These are phyloP conservation scores for Acinonyx jubatus DNA, from an alignment of 2,113 vertebrate genomes.

Conservation along the genomic window DNA sequence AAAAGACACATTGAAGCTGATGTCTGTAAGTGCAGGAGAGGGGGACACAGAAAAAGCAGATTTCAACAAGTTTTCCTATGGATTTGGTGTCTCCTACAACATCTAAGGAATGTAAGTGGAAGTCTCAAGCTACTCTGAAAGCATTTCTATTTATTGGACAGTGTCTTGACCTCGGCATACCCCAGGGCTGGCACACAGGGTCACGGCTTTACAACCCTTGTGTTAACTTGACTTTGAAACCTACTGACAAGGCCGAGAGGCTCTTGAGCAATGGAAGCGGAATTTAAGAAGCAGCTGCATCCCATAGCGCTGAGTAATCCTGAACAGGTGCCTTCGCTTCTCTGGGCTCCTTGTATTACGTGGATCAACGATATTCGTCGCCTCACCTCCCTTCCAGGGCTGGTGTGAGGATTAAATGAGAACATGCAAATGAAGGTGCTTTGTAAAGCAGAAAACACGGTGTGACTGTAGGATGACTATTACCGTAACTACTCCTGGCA, in stretches of 20 bases:
- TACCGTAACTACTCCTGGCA: slow-evolving; percentile 38
- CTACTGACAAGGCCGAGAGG: background rate
- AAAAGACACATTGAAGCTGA: background rate
- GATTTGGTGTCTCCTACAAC: background rate
- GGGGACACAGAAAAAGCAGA: background rate
- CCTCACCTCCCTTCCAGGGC: background rate
- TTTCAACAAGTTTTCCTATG: background rate
- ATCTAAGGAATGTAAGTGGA: background rate
- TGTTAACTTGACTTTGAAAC: background rate
- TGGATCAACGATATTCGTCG: background rate
- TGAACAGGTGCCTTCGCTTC: background rate
- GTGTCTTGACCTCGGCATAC: background rate
- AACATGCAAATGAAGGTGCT: background rate
- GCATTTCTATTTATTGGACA: background rate
- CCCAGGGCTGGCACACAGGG: background rate
- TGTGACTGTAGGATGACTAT: background rate
- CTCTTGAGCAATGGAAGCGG: background rate
- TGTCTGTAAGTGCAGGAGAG: background rate
- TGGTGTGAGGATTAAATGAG: background rate
- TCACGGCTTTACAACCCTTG: background rate
- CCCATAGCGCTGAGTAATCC: background rate
- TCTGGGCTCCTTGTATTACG: background rate
- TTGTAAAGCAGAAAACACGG: slow-evolving; percentile 25
- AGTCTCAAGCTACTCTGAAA: background rate
- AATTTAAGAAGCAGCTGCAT: background rate